Evolutionary conservation across 1,140 invertebrate genomes (phyloP).

Genomic region (Temnothorax curvispinosus): DNA sequence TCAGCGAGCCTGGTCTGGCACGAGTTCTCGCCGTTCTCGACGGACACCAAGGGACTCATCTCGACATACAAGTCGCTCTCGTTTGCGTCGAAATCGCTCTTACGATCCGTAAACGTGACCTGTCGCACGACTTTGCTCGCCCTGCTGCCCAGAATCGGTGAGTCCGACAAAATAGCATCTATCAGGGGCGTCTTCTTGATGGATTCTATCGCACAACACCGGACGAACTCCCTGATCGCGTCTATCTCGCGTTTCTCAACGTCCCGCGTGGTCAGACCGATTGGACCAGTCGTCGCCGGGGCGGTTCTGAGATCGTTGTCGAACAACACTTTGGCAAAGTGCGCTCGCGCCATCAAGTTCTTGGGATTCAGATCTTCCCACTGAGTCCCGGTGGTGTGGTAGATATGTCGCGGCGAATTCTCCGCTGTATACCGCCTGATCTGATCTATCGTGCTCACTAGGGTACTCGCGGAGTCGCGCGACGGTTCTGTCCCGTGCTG

Average conservation of each 20-base stretch:
- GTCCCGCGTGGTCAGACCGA: constrained; percentile 78
- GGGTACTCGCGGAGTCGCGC: constrained; percentile 85
- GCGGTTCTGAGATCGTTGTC: constrained; percentile 73
- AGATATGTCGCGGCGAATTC: constrained; percentile 87
- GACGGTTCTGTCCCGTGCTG: neutral
- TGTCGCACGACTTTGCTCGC: constrained; percentile 67
- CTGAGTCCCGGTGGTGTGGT: constrained; percentile 86
- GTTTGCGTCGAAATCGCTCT: constrained; percentile 62
- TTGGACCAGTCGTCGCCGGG: constrained; percentile 40
- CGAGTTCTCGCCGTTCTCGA: constrained; percentile 58
- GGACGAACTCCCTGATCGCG: constrained; percentile 73
- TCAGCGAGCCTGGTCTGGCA: neutral
- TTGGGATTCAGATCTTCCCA: constrained; percentile 86
- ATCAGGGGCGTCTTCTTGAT: constrained; percentile 78
- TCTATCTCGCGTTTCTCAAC: constrained; percentile 78
- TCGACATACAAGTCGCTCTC: constrained; percentile 81
- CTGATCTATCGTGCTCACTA: constrained; percentile 89
- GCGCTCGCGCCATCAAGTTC: constrained; percentile 81
- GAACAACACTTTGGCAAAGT: constrained; percentile 76
- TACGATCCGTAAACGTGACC: constrained; percentile 11
- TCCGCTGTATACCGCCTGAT: constrained; percentile 87
- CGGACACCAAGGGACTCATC: constrained; percentile 75
- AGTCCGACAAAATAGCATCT: constrained; percentile 80
- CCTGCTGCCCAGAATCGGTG: constrained; percentile 77
- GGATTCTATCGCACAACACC: constrained; percentile 72